Base-by-base conservation (phyloP, 2,888 invertebrate genomes). In the Plagodis dolabraria region DNA sequence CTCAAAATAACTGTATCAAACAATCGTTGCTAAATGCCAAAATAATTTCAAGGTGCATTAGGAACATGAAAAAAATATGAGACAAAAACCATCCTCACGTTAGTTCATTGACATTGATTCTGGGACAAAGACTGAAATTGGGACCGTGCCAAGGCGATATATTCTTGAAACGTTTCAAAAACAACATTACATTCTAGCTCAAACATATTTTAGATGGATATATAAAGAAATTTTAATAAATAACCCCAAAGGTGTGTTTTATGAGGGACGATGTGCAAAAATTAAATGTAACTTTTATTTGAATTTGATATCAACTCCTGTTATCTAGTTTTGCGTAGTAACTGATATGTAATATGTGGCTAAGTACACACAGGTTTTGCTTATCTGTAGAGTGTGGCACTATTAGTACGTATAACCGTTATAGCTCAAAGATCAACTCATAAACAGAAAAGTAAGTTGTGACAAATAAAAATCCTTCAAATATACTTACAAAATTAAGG, bases 71-170 rank as follows among this genome's bases (percentile, higher is more conserved):
- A 4, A 22, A 22, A 22, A 22, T 22, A 22, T 22, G 4, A 22
- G 22, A 55, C 42, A 72, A 70, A 74, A 54, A 22, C 46, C 64
- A 68, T 64, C 62, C 53, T 58, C 62, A 64, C 67, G 75, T 64
- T 71, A 70, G 89, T 86, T 88, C 90, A 86, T 79, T 84, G 86
- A 87, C 87, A 83, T 75, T 75, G 70, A 75, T 79, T 76, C 77
- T 75, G 75, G 77, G 76, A 87, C 86, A 87, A 87, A 84, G 82
- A 81, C 76, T 72, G 63, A 64, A 60, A 64, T 81, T 89, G 90
- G 89, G 64, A 57, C 22, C 34, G 57, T 79, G 89, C 90, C 90
- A 90, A 72, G 76, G 54, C 65, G 72, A 80, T 78, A 80, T 78
- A 81, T 80, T 79, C 80, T 70, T 72, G 75, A 80, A 77, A 79